Evolutionary conservation across 37 sponge, comb jelly and placozoan genomes (phyloP), one percentile per base, ranked within the genome.

Genomic region (Aphrocallistes beatrix): DNA sequence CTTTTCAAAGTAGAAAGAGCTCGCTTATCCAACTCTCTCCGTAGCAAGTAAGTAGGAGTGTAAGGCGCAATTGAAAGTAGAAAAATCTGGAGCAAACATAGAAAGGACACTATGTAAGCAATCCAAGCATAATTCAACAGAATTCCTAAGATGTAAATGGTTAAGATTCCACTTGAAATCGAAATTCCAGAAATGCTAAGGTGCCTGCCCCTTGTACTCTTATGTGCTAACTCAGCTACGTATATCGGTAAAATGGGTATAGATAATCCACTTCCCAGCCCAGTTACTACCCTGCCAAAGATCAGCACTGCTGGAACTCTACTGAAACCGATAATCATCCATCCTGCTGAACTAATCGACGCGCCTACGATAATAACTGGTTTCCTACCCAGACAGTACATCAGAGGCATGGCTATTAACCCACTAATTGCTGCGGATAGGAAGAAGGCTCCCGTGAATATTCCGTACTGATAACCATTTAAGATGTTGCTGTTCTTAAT

Each of bases 201-300:
- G n/a, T 60, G 75, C n/a, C 75, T 60, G 28, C 75, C 75, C 34
- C 75, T 19, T 60, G 75, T 60, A 30, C n/a, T 60, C 75, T 60
- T 60, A 28, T 60, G 10, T 25, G 75, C 75, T 60, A 60, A 28
- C 75, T 60, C 75, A 60, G 75, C 75, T 19, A 60, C 34, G 75
- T 60, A 60, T 21, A 60, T 60, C 10, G 75, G 75, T 13, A 60
- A 19, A 30, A 60, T 60, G 34, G 75, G 75, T 6, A 30, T 60
- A 13, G 75, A 60, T 19, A 60, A 30, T 60, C 75, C 75, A 13
- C 75, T 60, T 28, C 75, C 75, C 34, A 60, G n/a, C 21, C 75
- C 75, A 3, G 34, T 60, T 3, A 60, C 75, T 19, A 13, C 75
- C n/a, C 75, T 60, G n/a, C 32, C 75, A 60, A 19, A 60, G 75